Base-by-base conservation (phyloP, 2,113 vertebrate genomes). In the Microcebus tavaratra region DNA sequence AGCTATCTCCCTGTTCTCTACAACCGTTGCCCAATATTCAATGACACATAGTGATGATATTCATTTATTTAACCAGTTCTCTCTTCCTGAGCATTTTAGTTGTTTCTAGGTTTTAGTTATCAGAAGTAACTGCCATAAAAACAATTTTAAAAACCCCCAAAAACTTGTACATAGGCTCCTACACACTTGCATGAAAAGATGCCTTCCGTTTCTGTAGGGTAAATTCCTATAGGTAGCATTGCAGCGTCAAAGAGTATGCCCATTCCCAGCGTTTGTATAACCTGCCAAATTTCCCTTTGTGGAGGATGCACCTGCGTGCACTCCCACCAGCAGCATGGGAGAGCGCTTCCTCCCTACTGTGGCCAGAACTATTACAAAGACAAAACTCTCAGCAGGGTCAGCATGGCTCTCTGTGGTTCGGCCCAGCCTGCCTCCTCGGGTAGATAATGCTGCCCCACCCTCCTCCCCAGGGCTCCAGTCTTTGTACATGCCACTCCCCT, bases 91-190 rank as follows among this genome's bases (percentile, higher is more conserved):
- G n/a, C 53, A 27, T 10, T 67, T 39, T 65, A 59, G 21, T 76
- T 96, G 55, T 63, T 87, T 83, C 75, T 67, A 72, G 65, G 57
- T 84, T 93, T 81, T 79, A 88, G n/a, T 23, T 53, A 15, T n/a
- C 50, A 34, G 17, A 81, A 53, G 31, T 34, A 70, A 50, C 17
- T 36, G 29, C 23, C 63, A 42, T 31, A 39, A 57, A 63, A 68
- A 63, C 2, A 75, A 36, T 34, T 45, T 5, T 23, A 50, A 78
- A 5, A 6, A 29, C 0, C 20, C 11, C 27, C 53, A 21, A 50
- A 8, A 50, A 57, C 9, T 23, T 34, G 23, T 2, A 18, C 8
- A 18, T 2, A 34, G n/a, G 8, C n/a, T 65, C 82, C 70, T 57
- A 68, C 12, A 73, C 67, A 57, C 48, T 31, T 23, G 27, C 36